phyloP scores from a whole-genome alignment of 2,888 invertebrate species.

The Abrostola tripartita region DNA sequence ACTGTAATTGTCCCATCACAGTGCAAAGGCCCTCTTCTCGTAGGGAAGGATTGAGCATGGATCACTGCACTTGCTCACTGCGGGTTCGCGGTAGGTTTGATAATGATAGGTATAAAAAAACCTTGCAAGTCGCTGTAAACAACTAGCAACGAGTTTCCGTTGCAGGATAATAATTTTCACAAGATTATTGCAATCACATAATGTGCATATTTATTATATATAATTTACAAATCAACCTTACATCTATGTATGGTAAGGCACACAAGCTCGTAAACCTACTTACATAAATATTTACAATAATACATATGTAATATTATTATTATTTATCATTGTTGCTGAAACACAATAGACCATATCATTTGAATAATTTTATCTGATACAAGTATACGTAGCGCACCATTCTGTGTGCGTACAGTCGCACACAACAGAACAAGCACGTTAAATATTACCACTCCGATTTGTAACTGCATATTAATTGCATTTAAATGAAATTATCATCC shows the following conservation, averaged over 20 bases:
- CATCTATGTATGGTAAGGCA: conserved; percentile 37
- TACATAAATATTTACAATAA: conserved; percentile 81
- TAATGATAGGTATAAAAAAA: background rate
- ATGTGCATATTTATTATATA: conserved; percentile 16
- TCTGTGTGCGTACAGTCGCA: conserved; percentile 47
- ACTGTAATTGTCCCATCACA: too few relatives aligned
- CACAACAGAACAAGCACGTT: conserved; percentile 14
- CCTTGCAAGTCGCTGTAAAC: background rate
- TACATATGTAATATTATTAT: conserved; percentile 83
- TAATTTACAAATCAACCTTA: conserved; percentile 43
- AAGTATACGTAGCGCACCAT: conserved; percentile 74
- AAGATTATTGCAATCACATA: conserved; percentile 22
- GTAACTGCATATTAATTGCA: background rate
- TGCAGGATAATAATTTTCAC: conserved; percentile 23
- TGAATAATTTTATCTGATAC: conserved; percentile 86
- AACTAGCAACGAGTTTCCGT: conserved; percentile 19
- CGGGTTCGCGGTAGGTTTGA: too few relatives aligned
- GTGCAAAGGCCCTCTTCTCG: too few relatives aligned
- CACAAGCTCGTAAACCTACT: conserved; percentile 72
- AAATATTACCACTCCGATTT: background rate
- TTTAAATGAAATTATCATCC: conserved; percentile 12
- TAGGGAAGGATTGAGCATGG: too few relatives aligned
- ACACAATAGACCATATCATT: conserved; percentile 87
- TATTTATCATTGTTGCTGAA: conserved; percentile 86
- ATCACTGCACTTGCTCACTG: too few relatives aligned